These are phyloP conservation scores for Gandaritis pyraliata DNA, from an alignment of 2,888 invertebrate species.

Conservation along the genomic window DNA sequence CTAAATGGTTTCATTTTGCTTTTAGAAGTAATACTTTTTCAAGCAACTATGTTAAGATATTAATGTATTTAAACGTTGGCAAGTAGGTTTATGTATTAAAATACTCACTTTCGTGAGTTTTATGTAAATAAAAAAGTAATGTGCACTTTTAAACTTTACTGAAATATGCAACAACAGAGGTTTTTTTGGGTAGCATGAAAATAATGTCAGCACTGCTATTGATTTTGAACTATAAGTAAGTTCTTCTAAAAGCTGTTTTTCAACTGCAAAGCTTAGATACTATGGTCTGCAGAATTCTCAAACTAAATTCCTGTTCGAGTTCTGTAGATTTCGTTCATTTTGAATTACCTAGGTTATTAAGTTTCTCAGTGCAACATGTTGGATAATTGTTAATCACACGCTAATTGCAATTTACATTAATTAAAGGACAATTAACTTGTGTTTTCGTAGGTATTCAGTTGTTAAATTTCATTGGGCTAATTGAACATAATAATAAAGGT, in stretches of 20 bases:
- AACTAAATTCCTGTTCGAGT: not conserved
- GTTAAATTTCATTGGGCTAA: slow-evolving; percentile 13
- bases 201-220: not conserved
- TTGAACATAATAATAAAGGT: slow-evolving; percentile 8
- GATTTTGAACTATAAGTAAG: too few species aligned
- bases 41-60: too few species aligned
- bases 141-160: too few species aligned
- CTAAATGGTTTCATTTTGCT: too few species aligned
- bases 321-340: not conserved
- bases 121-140: too few species aligned
- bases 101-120: too few species aligned
- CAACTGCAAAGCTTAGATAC: not conserved
- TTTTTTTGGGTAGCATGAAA: too few species aligned
- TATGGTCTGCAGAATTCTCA: not conserved
- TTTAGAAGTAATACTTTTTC: too few species aligned
- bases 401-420: slow-evolving; percentile 17
- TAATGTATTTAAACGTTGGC: too few species aligned
- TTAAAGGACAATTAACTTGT: slow-evolving; percentile 22
- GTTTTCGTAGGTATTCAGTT: slow-evolving; percentile 17
- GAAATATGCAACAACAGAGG: too few species aligned
- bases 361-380: slow-evolving; percentile 22
- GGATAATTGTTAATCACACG: not conserved
- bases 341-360: slow-evolving; percentile 13
- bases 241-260: too few species aligned
- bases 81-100: too few species aligned